These are phyloP conservation scores for Agapostemon virescens DNA, from an alignment of 2,888 invertebrate genomes.

Conservation along the genomic window DNA sequence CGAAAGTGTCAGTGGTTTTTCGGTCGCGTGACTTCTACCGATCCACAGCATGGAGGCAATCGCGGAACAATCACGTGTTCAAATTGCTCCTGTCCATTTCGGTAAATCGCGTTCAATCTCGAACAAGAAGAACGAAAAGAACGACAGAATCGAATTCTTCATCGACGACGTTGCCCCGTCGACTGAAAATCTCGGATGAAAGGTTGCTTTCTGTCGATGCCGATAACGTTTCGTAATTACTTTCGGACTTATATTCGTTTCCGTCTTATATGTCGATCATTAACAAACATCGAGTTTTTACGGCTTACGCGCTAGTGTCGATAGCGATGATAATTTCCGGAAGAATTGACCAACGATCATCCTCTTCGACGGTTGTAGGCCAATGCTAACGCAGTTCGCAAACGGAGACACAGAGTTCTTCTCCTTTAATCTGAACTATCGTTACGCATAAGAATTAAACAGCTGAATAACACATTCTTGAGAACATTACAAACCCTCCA, in stretches of 20 bases:
- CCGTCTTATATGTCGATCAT: not conserved
- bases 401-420: not conserved
- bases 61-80: not conserved
- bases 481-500: not conserved
- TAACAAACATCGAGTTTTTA: constrained; percentile 6
- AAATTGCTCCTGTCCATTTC: constrained; percentile 18
- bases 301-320: not conserved
- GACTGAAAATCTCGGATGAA: not conserved
- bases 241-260: not conserved
- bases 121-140: constrained; percentile 27
- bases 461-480: not conserved
- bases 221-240: constrained; percentile 15
- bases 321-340: not conserved
- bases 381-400: not conserved
- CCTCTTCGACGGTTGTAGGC: constrained; percentile 6
- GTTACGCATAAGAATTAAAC: not conserved
- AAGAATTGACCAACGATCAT: not conserved
- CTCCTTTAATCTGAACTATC: not conserved
- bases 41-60: not conserved
- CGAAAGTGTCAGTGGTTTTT: not conserved
- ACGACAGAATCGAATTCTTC: constrained; percentile 17
- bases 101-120: constrained; percentile 26
- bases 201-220: constrained; percentile 4
- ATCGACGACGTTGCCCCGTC: constrained; percentile 26
- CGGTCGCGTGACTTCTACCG: not conserved